Evolutionary conservation across 2,797 vertebrate species (phyloP).

Genomic region (Anguilla anguilla): DNA sequence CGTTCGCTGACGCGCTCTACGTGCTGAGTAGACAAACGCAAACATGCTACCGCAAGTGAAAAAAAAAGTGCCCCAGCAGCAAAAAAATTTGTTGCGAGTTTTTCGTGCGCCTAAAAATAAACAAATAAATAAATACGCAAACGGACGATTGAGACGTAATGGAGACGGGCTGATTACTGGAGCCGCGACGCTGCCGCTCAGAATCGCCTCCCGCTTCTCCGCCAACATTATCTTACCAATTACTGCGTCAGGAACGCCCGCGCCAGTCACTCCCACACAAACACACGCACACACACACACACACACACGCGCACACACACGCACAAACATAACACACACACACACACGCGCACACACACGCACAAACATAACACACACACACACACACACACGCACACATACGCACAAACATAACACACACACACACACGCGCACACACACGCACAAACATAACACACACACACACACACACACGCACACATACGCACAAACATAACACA

Average conservation of each 20-base stretch:
- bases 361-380: not conserved
- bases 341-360: not conserved
- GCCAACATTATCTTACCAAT: constrained; percentile 25
- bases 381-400: not conserved
- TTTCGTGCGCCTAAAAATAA: constrained; percentile 60
- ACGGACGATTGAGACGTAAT: constrained; percentile 58
- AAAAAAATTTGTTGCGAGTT: constrained; percentile 57
- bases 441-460: not conserved
- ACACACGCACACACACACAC: not conserved
- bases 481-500: not conserved
- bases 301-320: not conserved
- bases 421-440: not conserved
- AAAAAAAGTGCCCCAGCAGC: constrained; percentile 73
- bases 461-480: not conserved
- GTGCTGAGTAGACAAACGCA: constrained; percentile 78
- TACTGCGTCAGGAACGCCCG: constrained; percentile 23
- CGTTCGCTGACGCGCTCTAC: constrained; percentile 62
- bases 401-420: not conserved
- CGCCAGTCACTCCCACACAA: constrained; percentile 4
- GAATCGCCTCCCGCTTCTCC: constrained; percentile 11
- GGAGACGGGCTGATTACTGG: constrained; percentile 34
- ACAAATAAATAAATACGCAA: constrained; percentile 66
- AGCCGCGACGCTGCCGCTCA: not conserved
- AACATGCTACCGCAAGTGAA: constrained; percentile 75
- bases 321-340: not conserved